These are phyloP conservation scores for Mellivora capensis DNA, from an alignment of 2,113 vertebrate species.

Conservation along the genomic window DNA sequence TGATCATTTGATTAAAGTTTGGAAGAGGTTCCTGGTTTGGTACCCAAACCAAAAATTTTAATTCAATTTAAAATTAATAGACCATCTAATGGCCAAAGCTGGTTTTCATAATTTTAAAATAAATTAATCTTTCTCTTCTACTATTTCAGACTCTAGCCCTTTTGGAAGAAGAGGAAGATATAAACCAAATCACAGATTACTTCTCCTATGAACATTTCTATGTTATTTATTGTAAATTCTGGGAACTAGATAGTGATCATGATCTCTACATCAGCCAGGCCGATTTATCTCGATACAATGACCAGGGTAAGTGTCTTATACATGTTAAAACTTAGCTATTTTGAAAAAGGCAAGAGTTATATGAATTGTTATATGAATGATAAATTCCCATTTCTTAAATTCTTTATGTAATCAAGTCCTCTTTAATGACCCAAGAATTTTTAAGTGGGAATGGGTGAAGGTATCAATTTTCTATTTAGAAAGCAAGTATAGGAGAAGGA, in stretches of 20 bases:
- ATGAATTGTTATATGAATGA: not conserved
- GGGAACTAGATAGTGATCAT: conserved; percentile 98
- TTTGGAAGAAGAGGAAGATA: conserved; percentile 98
- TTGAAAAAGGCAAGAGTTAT: not conserved
- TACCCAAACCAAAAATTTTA: conserved; percentile 33
- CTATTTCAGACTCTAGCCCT: conserved; percentile 92
- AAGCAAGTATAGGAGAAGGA: not conserved
- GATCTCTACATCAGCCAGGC: conserved; percentile 97
- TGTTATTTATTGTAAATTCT: conserved; percentile 99
- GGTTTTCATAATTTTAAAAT: conserved; percentile 55
- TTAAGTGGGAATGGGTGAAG: conserved; percentile 16
- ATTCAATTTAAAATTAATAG: conserved; percentile 40
- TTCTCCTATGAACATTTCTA: conserved; percentile 99
- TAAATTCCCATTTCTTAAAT: conserved; percentile 42
- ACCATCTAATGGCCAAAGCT: not conserved
- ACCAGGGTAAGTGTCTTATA: conserved; percentile 88
- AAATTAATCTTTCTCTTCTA: conserved; percentile 58
- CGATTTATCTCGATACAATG: conserved; percentile 95
- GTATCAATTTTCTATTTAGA: conserved; percentile 35
- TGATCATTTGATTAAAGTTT: not conserved
- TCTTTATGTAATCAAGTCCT: not conserved
- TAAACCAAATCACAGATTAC: conserved; percentile 99
- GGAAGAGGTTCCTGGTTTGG: not conserved
- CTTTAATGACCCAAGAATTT: conserved; percentile 6
- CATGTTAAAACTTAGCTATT: not conserved